Percentiles rank a stretch among this genome's conserved stretches.
Evolutionary conservation across 2,113 vertebrate genomes (phyloP).

Genomic region (Lontra canadensis): DNA sequence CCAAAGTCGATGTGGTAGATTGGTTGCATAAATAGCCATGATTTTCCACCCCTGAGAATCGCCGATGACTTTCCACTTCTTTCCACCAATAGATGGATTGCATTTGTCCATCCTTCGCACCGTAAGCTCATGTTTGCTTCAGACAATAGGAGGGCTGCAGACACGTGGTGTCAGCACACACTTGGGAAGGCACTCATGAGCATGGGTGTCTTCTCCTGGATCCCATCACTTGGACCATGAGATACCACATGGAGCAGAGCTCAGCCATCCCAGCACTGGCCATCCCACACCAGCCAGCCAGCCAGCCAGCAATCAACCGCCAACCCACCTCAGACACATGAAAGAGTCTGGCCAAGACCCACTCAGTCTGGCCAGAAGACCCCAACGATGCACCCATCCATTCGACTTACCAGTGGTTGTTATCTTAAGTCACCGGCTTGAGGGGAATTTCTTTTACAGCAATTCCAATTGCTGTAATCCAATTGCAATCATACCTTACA

Average conservation of each 20-base stretch:
- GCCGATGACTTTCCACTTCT: background rate
- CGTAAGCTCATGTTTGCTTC: background rate
- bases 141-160: no score
- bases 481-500: background rate
- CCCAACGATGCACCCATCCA: background rate
- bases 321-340: background rate
- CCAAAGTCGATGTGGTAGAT: background rate
- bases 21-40: fast-evolving
- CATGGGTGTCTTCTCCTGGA: background rate
- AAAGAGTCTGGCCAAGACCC: background rate
- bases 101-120: no score
- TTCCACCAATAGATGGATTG: background rate
- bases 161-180: background rate
- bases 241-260: background rate
- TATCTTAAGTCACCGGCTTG: background rate
- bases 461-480: no score
- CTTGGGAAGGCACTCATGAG: background rate
- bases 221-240: background rate
- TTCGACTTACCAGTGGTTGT: fast-evolving
- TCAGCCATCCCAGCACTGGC: background rate
- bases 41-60: background rate
- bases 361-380: background rate
- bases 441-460: background rate
- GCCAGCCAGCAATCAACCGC: background rate
- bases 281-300: background rate